Conservation (phyloP, 2,113 vertebrate genomes). For the Eclectus roratus region DNA sequence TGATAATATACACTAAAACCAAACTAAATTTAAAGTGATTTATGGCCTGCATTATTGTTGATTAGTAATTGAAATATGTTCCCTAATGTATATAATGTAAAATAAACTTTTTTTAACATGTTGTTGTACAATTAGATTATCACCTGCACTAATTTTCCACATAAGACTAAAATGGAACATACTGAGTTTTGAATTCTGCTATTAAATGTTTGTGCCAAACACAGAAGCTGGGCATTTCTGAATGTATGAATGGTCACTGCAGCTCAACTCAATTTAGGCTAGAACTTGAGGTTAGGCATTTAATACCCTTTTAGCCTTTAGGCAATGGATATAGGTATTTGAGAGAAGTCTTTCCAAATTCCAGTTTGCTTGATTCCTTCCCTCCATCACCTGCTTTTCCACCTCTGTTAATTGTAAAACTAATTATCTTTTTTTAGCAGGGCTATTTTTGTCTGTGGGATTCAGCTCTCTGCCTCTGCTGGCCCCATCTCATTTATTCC, state of each 20-base stretch:
- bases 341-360: background rate
- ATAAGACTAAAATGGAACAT: background rate
- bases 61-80: constrained; percentile 78
- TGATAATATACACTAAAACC: constrained; percentile 77
- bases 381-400: background rate
- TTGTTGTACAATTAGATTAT: constrained; percentile 73
- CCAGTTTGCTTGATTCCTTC: background rate
- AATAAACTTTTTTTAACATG: constrained; percentile 85
- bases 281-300: background rate
- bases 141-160: constrained; percentile 57
- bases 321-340: background rate
- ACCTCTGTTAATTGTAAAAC: background rate
- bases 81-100: constrained; percentile 83
- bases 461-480: background rate
- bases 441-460: background rate
- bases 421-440: background rate
- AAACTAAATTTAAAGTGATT: constrained; percentile 76
- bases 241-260: background rate
- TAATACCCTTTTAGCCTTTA: background rate
- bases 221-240: background rate
- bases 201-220: constrained; percentile 52
- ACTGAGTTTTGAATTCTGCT: constrained; percentile 26
- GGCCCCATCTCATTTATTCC: background rate
- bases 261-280: background rate
- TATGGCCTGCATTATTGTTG: constrained; percentile 76